These are phyloP conservation scores for Pachydiplax longipennis DNA, from an alignment of 2,888 invertebrate species.

Conservation along the genomic window DNA sequence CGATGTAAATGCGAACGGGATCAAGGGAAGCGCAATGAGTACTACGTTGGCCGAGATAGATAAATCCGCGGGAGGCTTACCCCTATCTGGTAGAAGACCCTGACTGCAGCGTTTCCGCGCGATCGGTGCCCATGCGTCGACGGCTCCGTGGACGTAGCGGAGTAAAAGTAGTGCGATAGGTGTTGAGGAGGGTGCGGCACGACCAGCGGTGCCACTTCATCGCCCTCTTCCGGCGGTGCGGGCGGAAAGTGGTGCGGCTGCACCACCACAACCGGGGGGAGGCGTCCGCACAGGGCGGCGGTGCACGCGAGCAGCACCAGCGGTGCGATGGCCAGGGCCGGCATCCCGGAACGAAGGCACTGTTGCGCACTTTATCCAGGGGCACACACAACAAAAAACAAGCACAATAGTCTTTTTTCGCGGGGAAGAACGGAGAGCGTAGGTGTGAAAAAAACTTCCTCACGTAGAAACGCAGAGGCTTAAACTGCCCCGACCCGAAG, in stretches of 20 bases:
- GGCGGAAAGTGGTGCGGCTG: constrained; percentile 56
- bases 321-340: background rate
- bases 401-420: background rate
- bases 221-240: constrained; percentile 55
- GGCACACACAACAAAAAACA: background rate
- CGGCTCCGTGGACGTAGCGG: constrained; percentile 61
- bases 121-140: constrained; percentile 59
- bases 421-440: background rate
- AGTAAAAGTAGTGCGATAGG: constrained; percentile 58
- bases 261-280: constrained; percentile 54
- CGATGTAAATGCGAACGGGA: too few species aligned
- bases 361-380: background rate
- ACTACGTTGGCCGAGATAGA: too few species aligned
- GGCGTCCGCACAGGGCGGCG: constrained; percentile 52
- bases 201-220: constrained; percentile 55
- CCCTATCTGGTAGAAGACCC: constrained; percentile 77
- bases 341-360: background rate
- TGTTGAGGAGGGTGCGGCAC: constrained; percentile 55
- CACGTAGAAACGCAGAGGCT: background rate
- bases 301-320: constrained; percentile 42
- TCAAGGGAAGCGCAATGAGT: too few species aligned
- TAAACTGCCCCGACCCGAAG: constrained; percentile 36
- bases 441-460: background rate
- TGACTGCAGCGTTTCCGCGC: constrained; percentile 64
- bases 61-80: constrained; percentile 62